Conservation (phyloP, 2,888 invertebrate species). For the Empis livida region DNA sequence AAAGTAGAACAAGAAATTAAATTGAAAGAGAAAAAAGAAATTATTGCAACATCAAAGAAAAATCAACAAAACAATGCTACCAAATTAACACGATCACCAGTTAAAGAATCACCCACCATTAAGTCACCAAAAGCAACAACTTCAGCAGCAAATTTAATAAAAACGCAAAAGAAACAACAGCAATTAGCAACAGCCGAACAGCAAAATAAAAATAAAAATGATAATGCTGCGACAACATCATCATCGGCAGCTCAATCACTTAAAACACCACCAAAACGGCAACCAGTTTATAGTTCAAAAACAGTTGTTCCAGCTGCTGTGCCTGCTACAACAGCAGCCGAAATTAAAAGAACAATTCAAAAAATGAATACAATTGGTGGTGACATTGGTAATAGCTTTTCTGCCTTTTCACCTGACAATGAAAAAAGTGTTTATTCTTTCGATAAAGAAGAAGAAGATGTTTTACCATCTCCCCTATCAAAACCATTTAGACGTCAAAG, state of each 20-base stretch:
- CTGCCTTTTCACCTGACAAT: conserved; percentile 52
- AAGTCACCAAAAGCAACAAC: conserved; percentile 20
- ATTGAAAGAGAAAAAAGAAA: neutral
- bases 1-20: conserved; percentile 2
- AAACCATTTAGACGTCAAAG: conserved; percentile 41
- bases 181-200: conserved; percentile 6
- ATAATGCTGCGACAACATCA: conserved; percentile 9
- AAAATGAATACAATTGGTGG: conserved; percentile 11
- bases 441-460: conserved; percentile 49
- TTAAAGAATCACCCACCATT: conserved; percentile 15
- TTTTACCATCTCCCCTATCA: conserved; percentile 10
- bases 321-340: neutral
- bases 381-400: conserved; percentile 15
- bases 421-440: conserved; percentile 61
- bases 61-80: neutral
- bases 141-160: conserved; percentile 4
- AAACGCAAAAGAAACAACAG: neutral
- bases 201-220: conserved; percentile 12
- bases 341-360: conserved; percentile 28
- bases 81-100: neutral
- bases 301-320: conserved; percentile 36
- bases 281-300: conserved; percentile 44
- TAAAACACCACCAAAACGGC: conserved; percentile 18
- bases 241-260: conserved; percentile 15
- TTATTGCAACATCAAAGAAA: neutral